Conservation (phyloP, 2,797 vertebrate genomes). For the Sphenodon punctatus region DNA sequence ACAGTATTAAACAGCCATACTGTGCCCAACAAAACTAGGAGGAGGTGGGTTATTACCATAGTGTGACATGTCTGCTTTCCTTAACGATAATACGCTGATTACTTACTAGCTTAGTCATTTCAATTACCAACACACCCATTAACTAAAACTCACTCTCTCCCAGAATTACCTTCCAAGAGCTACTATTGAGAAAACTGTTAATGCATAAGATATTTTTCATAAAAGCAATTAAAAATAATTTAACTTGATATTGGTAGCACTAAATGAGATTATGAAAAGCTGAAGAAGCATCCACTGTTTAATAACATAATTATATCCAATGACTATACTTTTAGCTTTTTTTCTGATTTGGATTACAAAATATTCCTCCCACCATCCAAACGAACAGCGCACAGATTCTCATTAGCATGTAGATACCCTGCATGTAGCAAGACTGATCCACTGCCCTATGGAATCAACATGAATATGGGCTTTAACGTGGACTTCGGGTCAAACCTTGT, state of each 20-base stretch:
- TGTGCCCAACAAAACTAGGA: background rate
- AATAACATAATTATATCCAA: background rate
- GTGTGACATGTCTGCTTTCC: background rate
- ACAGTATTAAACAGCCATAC: background rate
- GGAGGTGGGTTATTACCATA: background rate
- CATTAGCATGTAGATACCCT: background rate
- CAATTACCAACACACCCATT: slow-evolving; percentile 12
- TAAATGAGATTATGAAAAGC: slow-evolving; percentile 28
- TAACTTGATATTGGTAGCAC: slow-evolving; percentile 18
- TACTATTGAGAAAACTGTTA: slow-evolving; percentile 9
- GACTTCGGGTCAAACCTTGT: too few relatives aligned
- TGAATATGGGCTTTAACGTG: background rate
- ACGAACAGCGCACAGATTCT: background rate
- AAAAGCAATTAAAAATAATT: slow-evolving; percentile 53
- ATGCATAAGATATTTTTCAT: slow-evolving; percentile 25
- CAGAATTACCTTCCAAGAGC: background rate
- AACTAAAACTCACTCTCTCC: slow-evolving; percentile 1
- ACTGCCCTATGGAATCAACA: background rate
- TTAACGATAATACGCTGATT: background rate
- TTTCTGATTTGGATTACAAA: background rate
- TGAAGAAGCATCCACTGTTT: background rate
- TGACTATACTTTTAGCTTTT: background rate
- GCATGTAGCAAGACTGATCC: background rate
- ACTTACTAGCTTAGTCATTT: background rate
- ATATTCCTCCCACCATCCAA: background rate